Evolutionary conservation across 2,797 vertebrate genomes (phyloP), one percentile per base, ranked within the genome.

Genomic region (Pangasius sanitwongsei): DNA sequence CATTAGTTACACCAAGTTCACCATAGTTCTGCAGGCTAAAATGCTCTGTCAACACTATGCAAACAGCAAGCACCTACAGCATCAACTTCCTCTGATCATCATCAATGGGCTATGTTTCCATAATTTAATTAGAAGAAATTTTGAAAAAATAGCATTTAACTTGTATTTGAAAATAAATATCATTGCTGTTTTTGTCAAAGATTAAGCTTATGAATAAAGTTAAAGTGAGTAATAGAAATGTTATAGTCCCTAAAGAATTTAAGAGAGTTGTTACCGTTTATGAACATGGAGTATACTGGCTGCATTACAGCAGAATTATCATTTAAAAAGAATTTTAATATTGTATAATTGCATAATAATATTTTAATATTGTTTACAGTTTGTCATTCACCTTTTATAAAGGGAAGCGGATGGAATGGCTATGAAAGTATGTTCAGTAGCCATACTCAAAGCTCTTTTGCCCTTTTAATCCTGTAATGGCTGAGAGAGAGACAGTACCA

Each of bases 21-120:
- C 89, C 90, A 87, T 0, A n/a, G 81, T 83, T 23, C 57, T 63
- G 34, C 93, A 94, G 93, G 91, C 93, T 89, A 87, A 92, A 90
- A 75, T 74, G 74, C 90, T 93, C 94, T 94, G 92, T 95, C 94
- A 95, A 89, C 94, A 88, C 94, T 4, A 8, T 31, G 87, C 91
- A 89, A 34, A 59, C 8, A 25, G 18, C 9, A 41, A 59, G 34
- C 53, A 34, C 50, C 15, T 55, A 31, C 77, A 55, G 13, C 78
- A 83, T 25, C 57, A 37, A 16, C 34, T 63, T 61, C 61, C 78
- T 18, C 55, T 81, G 6, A 59, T 55, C 53, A 12, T 57, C 53
- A 34, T 81, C 53, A 34, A 2, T 11, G 18, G 1, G 20, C 23
- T 63, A 20, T 41, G 41, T 25, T 48, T 75, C 9, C 9, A 48